Evolutionary conservation across 1,140 invertebrate genomes (phyloP).

Genomic region (Drosophila persimilis): DNA sequence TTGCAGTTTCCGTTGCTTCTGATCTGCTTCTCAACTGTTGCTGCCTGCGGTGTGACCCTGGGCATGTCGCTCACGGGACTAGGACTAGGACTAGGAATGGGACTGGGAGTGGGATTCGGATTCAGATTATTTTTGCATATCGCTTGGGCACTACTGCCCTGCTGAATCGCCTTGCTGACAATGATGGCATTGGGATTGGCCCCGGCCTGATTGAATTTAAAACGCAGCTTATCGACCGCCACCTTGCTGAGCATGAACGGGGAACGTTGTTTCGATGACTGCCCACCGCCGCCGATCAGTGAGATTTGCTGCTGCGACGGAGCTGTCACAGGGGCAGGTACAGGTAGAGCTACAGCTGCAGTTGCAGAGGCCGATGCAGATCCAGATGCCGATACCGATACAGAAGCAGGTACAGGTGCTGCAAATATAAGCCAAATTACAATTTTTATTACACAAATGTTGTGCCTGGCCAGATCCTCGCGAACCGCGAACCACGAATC

Average conservation of each 20-base stretch:
- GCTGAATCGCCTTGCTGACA: constrained; percentile 30
- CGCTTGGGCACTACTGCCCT: no score
- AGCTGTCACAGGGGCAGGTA: not conserved
- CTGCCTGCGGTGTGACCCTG: no score
- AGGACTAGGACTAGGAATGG: no score
- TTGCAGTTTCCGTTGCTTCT: not conserved
- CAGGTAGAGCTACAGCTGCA: not conserved
- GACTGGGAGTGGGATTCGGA: no score
- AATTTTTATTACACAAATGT: no score
- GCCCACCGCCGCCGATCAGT: constrained; percentile 41
- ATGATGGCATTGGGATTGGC: constrained; percentile 48
- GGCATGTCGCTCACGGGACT: no score
- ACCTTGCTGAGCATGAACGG: constrained; percentile 61
- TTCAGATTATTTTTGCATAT: no score
- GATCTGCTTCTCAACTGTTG: not conserved
- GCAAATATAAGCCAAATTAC: no score
- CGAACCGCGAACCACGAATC: no score
- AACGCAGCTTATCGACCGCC: constrained; percentile 60
- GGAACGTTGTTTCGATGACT: constrained; percentile 44
- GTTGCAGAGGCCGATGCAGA: constrained; percentile 1
- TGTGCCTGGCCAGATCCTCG: no score
- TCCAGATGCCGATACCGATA: constrained; percentile 1
- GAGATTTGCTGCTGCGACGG: constrained; percentile 41
- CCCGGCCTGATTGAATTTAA: constrained; percentile 60
- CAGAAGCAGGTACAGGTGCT: constrained; percentile 1